Evolutionary conservation across 2,888 invertebrate species (phyloP).

Genomic region (Conops quadrifasciatus): DNA sequence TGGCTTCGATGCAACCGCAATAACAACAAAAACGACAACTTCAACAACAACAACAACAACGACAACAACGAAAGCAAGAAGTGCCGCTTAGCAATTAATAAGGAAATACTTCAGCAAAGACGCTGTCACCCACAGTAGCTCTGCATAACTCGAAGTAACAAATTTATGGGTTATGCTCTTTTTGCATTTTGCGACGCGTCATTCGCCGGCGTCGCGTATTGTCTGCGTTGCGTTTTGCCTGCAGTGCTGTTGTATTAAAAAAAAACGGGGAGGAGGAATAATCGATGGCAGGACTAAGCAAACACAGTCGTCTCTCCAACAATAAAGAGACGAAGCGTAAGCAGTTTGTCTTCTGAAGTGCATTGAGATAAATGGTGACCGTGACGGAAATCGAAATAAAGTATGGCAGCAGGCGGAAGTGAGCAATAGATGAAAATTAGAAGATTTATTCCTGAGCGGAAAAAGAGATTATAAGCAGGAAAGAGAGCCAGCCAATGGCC

Average conservation of each 20-base stretch:
- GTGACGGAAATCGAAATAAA: constrained; percentile 18
- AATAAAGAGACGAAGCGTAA: constrained; percentile 43
- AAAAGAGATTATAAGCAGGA: background rate
- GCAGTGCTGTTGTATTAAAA: too few species aligned
- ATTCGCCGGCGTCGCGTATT: too few species aligned
- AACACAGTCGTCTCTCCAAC: constrained; percentile 8
- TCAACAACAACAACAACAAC: constrained; percentile 2
- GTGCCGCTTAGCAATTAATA: too few species aligned
- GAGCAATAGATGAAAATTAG: constrained; percentile 18
- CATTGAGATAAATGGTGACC: constrained; percentile 39
- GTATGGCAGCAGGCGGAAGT: constrained; percentile 16
- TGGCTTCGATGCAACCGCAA: background rate
- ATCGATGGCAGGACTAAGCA: background rate
- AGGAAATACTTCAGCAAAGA: too few species aligned
- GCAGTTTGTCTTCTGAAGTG: constrained; percentile 50
- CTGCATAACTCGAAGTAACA: background rate
- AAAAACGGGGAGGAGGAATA: background rate
- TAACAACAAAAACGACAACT: background rate
- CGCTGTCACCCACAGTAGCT: too few species aligned
- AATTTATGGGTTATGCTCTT: too few species aligned
- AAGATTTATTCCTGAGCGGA: background rate
- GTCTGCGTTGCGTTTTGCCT: too few species aligned
- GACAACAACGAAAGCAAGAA: too few species aligned
- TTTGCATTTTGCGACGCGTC: too few species aligned
- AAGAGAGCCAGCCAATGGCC: too few species aligned